phyloP scores from a whole-genome alignment of 2,888 invertebrate species.

The Plebejus melissa region DNA sequence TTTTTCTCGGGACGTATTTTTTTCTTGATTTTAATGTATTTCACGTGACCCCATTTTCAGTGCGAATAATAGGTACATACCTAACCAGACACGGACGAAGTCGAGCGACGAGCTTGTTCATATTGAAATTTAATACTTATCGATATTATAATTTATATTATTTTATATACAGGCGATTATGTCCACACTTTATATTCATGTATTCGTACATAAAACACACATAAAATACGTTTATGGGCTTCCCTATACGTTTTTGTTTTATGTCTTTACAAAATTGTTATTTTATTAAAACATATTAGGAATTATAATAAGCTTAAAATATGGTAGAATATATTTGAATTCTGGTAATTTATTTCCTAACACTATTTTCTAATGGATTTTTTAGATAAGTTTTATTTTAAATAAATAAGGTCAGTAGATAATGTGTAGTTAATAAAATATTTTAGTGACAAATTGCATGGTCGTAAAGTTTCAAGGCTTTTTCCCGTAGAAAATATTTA shows the following conservation, averaged over 20 bases:
- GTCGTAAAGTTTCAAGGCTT: neutral
- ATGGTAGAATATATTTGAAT: conserved; percentile 4
- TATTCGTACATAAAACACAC: conserved; percentile 20
- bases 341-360: conserved; percentile 8
- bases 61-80: neutral
- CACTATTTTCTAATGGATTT: conserved; percentile 22
- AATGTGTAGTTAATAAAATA: neutral
- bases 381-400: conserved; percentile 13
- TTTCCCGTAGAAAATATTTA: neutral
- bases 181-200: conserved; percentile 14
- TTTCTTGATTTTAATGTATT: neutral
- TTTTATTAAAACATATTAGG: conserved; percentile 25
- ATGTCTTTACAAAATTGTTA: conserved; percentile 21
- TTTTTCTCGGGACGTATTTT: too few species aligned
- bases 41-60: neutral
- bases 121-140: conserved; percentile 11
- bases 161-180: neutral
- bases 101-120: neutral
- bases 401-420: neutral
- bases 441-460: neutral
- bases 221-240: conserved; percentile 23
- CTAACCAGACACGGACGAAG: neutral
- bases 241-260: conserved; percentile 14
- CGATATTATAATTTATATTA: neutral
- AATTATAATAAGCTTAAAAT: neutral